Percentiles rank a stretch among this genome's conserved stretches.
Evolutionary conservation across 2,797 vertebrate genomes (phyloP).

Genomic region (Pangasius krempfi): DNA sequence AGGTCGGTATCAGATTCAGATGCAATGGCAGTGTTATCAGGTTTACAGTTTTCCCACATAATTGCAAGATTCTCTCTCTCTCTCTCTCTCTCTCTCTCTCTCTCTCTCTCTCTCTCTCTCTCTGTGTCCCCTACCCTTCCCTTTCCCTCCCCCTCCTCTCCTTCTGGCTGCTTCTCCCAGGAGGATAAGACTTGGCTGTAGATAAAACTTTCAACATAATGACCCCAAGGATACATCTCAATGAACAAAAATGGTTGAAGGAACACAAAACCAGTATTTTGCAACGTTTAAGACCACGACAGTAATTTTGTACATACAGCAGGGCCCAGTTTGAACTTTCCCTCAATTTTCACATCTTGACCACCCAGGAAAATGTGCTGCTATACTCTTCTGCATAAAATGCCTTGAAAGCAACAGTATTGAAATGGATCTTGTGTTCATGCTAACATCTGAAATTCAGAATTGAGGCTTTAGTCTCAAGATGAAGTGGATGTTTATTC

Average conservation of each 20-base stretch:
- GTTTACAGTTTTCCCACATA: background rate
- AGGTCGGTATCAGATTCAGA: background rate
- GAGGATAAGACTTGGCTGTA: background rate
- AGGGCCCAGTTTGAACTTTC: slow-evolving; percentile 5
- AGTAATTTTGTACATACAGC: background rate
- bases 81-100: no score
- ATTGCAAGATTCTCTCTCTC: background rate
- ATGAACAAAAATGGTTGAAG: background rate
- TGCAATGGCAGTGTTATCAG: background rate
- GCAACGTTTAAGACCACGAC: background rate
- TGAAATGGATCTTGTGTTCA: background rate
- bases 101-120: rapidly evolving
- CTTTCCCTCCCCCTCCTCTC: background rate
- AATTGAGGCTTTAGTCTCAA: background rate
- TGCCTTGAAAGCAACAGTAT: background rate
- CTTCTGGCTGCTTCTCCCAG: background rate
- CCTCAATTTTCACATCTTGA: background rate
- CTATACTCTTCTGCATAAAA: background rate
- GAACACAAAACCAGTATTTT: slow-evolving; percentile 5
- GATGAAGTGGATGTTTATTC: background rate
- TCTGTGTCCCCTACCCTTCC: no score
- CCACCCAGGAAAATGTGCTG: background rate
- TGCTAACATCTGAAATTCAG: no score
- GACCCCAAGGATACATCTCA: background rate
- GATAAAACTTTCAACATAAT: slow-evolving; percentile 1